A percentile compares a stretch with the other conserved stretches of the same genome.
Conservation (phyloP, 2,888 invertebrate species). For the Anodontia alba region DNA sequence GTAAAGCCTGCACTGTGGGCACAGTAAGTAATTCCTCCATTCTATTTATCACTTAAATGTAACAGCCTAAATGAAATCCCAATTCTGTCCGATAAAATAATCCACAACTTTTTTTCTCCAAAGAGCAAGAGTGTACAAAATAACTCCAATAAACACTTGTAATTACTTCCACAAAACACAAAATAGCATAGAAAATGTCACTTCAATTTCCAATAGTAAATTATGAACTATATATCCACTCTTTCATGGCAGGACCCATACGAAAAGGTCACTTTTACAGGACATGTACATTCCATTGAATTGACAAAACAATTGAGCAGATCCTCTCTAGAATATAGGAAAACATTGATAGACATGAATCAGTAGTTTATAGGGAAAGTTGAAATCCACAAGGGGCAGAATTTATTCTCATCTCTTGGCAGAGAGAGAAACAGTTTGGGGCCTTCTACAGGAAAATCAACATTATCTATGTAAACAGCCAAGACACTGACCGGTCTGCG, state of each 20-base stretch:
- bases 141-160: slow-evolving; percentile 13
- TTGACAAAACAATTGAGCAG: slow-evolving; percentile 16
- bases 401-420: slow-evolving; percentile 2
- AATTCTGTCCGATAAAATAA: neutral
- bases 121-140: neutral
- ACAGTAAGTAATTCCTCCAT: slow-evolving; percentile 59
- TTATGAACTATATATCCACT: slow-evolving; percentile 13
- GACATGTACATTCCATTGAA: slow-evolving; percentile 9
- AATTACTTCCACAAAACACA: slow-evolving; percentile 17
- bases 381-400: slow-evolving; percentile 11
- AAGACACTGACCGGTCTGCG: too few relatives aligned
- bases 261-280: slow-evolving; percentile 1
- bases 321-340: neutral
- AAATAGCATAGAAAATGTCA: slow-evolving; percentile 14
- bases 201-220: slow-evolving; percentile 11
- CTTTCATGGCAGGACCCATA: neutral
- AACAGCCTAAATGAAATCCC: neutral
- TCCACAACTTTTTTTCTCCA: slow-evolving; percentile 13
- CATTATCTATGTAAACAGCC: too few relatives aligned
- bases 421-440: neutral
- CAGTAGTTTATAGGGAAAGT: slow-evolving; percentile 3
- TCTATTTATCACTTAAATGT: neutral
- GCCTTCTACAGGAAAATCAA: too few relatives aligned
- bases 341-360: slow-evolving; percentile 14
- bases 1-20: slow-evolving; percentile 51